Percentiles rank a stretch among this genome's conserved stretches.
phyloP scores from a whole-genome alignment of 2,113 vertebrate genomes.

The Blennius ocellaris region DNA sequence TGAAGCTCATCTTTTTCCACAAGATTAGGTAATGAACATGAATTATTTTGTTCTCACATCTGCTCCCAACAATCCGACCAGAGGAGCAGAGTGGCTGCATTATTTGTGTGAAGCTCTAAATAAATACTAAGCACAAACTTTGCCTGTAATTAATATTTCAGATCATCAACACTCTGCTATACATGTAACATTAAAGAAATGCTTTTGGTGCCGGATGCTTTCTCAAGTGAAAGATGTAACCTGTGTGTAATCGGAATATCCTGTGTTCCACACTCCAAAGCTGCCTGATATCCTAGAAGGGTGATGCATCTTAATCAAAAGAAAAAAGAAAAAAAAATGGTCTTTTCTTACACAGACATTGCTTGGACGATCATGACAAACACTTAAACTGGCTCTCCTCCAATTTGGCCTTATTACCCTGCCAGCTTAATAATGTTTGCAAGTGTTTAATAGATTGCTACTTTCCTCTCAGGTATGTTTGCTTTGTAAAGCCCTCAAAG shows the following conservation, averaged over 20 bases:
- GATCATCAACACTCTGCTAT: slow-evolving; percentile 23
- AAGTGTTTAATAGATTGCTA: slow-evolving; percentile 12
- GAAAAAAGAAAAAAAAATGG: neutral
- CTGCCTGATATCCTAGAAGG: no score
- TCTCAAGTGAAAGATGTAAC: slow-evolving; percentile 25
- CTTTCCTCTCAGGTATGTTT: slow-evolving; percentile 19
- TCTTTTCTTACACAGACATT: slow-evolving; percentile 2
- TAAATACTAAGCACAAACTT: slow-evolving; percentile 36
- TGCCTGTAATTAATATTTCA: slow-evolving; percentile 50
- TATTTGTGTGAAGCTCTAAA: slow-evolving; percentile 29
- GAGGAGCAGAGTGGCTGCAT: neutral
- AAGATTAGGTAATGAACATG: slow-evolving; percentile 20
- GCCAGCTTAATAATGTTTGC: neutral
- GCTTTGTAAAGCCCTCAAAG: slow-evolving; percentile 7
- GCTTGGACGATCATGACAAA: neutral
- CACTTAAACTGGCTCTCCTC: neutral
- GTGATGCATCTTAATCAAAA: slow-evolving; percentile 2
- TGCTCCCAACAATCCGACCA: slow-evolving; percentile 19
- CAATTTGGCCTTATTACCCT: neutral
- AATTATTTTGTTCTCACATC: slow-evolving; percentile 39
- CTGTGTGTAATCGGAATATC: no score
- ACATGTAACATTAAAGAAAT: slow-evolving; percentile 42
- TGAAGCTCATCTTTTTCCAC: slow-evolving; percentile 2
- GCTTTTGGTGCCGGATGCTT: slow-evolving; percentile 34
- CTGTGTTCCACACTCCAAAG: neutral